Percentiles rank a stretch among this genome's conserved stretches.
phyloP scores from a whole-genome alignment of 2,797 vertebrate genomes.

The Tapera naevia region DNA sequence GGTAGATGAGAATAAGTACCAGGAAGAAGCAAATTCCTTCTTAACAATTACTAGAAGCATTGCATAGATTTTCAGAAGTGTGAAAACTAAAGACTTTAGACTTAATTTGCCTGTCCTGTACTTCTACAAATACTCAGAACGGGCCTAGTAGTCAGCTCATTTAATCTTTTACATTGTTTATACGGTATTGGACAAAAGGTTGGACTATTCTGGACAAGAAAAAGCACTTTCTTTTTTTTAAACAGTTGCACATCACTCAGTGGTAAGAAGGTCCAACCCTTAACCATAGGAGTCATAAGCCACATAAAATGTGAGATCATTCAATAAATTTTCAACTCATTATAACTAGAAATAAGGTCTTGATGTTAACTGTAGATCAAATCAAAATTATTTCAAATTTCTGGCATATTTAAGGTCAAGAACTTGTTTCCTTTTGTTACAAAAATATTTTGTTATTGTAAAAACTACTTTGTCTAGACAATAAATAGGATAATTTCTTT shows the following conservation, averaged over 20 bases:
- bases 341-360: background rate
- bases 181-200: background rate
- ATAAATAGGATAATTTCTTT: constrained; percentile 16
- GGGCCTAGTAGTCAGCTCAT: background rate
- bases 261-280: background rate
- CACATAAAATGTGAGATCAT: background rate
- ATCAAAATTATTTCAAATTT: background rate
- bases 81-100: background rate
- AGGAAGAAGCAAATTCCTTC: constrained; percentile 43
- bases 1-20: constrained; percentile 12
- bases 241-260: background rate
- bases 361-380: background rate
- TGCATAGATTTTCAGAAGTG: background rate
- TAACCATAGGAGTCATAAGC: background rate
- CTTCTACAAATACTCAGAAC: background rate
- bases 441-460: background rate
- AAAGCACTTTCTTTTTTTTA: background rate
- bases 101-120: background rate
- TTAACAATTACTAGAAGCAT: background rate
- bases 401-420: background rate
- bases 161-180: background rate
- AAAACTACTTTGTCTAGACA: constrained; percentile 19
- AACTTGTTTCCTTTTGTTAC: background rate
- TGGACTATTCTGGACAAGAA: background rate
- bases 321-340: background rate